phyloP scores from a whole-genome alignment of 2,113 vertebrate species.

The Corydoras maculifer region DNA sequence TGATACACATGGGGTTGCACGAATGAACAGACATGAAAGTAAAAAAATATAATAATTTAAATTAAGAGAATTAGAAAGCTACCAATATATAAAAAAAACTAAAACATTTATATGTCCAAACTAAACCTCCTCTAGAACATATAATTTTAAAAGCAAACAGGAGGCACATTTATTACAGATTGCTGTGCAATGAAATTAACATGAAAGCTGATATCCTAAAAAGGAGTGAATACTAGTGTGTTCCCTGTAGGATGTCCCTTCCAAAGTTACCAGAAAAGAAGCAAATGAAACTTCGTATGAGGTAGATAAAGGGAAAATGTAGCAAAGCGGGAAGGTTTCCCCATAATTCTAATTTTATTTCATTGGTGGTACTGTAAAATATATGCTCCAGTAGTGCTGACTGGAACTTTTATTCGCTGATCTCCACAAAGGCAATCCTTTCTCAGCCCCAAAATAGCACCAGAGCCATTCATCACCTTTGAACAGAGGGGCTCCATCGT shows the following conservation, averaged over 20 bases:
- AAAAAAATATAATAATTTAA: too few relatives aligned
- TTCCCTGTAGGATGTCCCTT: slow-evolving; percentile 8
- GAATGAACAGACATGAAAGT: too few relatives aligned
- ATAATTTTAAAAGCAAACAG: background rate
- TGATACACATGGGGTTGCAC: too few relatives aligned
- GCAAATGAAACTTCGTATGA: slow-evolving; percentile 21
- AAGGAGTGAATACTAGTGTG: background rate
- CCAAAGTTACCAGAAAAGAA: slow-evolving; percentile 11
- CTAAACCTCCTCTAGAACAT: background rate
- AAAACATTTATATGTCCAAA: background rate
- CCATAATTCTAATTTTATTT: slow-evolving; percentile 47
- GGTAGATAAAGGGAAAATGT: slow-evolving; percentile 24
- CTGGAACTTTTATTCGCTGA: slow-evolving; percentile 49
- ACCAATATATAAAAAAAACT: too few relatives aligned
- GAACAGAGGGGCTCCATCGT: slow-evolving; percentile 32
- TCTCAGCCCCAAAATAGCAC: slow-evolving; percentile 43
- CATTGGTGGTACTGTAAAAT: slow-evolving; percentile 45
- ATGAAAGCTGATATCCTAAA: background rate
- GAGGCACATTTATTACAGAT: slow-evolving; percentile 17
- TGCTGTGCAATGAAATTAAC: slow-evolving; percentile 18
- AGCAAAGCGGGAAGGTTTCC: slow-evolving; percentile 14
- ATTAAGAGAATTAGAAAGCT: too few relatives aligned
- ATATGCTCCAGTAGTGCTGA: slow-evolving; percentile 45
- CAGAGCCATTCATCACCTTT: slow-evolving; percentile 39
- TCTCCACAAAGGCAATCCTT: slow-evolving; percentile 43